Conservation (phyloP, 2,797 vertebrate species). For the Arctocebus calabarensis region DNA sequence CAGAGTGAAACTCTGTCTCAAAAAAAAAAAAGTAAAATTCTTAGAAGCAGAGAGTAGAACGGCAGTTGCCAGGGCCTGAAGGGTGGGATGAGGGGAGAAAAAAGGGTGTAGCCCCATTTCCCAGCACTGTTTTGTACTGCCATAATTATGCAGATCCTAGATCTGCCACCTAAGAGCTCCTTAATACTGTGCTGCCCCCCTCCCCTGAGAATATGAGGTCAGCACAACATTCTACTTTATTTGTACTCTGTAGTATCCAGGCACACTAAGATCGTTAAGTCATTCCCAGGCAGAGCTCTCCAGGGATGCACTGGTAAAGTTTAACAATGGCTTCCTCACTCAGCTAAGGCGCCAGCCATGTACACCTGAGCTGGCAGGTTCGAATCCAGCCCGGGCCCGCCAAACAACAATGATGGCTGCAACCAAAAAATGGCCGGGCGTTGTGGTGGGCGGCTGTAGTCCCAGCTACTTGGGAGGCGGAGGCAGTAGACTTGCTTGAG, state of each 20-base stretch:
- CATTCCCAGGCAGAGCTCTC: neutral
- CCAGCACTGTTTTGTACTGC: neutral
- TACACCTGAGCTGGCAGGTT: too few species aligned
- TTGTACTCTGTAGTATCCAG: neutral
- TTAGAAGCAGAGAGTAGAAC: neutral
- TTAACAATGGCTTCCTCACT: neutral
- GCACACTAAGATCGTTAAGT: neutral
- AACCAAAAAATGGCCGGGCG: too few species aligned
- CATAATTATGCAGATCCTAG: neutral
- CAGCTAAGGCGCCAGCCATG: too few species aligned
- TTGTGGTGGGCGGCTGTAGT: too few species aligned
- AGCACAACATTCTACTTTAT: neutral
- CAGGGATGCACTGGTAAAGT: accelerated
- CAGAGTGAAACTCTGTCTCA: too few species aligned
- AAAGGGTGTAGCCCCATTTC: neutral
- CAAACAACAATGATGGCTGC: too few species aligned
- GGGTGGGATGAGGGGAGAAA: too few species aligned
- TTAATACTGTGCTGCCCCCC: neutral
- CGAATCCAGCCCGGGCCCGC: too few species aligned
- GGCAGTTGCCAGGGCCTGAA: neutral
- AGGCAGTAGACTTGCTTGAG: too few species aligned
- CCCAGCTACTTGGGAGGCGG: too few species aligned
- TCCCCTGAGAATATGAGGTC: neutral
- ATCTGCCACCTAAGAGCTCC: neutral
- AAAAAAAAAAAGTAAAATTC: neutral